Evolutionary conservation across 2,797 vertebrate genomes (phyloP).

Genomic region (Myoxocephalus aenaeus): DNA sequence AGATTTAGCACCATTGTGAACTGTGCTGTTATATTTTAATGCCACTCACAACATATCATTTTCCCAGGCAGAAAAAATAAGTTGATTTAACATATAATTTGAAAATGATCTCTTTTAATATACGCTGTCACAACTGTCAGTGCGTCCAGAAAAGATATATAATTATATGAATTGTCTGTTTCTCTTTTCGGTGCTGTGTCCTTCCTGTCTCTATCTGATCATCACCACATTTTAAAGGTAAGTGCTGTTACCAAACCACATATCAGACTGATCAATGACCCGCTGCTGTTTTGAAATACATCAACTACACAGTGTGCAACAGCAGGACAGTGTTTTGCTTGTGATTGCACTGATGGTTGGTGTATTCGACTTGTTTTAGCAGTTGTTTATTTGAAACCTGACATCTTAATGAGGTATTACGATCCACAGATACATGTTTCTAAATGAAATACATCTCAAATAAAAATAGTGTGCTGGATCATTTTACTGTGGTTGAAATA

Average conservation of each 20-base stretch:
- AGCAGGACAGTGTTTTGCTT: not conserved
- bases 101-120: not conserved
- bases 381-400: conserved; percentile 10
- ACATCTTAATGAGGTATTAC: not conserved
- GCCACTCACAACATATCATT: not conserved
- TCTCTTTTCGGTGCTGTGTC: conserved; percentile 53
- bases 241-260: conserved; percentile 44
- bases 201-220: conserved; percentile 27
- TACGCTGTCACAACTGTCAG: conserved; percentile 30
- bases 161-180: conserved; percentile 35
- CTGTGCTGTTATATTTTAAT: conserved; percentile 21
- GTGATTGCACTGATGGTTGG: conserved; percentile 16
- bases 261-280: conserved; percentile 1
- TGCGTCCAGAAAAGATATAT: conserved; percentile 1
- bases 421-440: not conserved
- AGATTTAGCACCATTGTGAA: conserved; percentile 29
- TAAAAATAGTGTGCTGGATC: not conserved
- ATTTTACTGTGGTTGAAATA: no score
- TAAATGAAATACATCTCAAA: not conserved
- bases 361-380: conserved; percentile 16
- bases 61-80: not conserved
- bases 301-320: conserved; percentile 14
- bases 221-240: conserved; percentile 72
- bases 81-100: conserved; percentile 6
- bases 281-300: conserved; percentile 9